Evolutionary conservation across 2,888 invertebrate genomes (phyloP), one percentile per base, ranked within the genome.

Genomic region (Altica lythri): DNA sequence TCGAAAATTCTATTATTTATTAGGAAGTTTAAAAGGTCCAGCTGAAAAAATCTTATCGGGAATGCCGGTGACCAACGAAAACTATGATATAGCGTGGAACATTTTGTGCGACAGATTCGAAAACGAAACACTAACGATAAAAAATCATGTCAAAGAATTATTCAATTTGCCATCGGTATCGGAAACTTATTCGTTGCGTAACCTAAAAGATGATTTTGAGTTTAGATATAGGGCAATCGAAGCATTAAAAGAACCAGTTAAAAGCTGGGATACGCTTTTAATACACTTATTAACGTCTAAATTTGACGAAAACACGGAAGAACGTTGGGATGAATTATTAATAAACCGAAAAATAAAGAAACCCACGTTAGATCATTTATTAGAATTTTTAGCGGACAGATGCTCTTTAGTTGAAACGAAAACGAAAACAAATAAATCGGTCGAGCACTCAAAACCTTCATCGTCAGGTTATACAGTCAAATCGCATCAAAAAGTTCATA

Each of bases 11-110:
- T 35, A 35, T 13, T 35, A 35, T 13, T 35, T 16, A 16, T 10
- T 35, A 13, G 13, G 6, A 16, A 35, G 13, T 35, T 16, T 35
- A 16, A 35, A 12, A 14, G 35, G 35, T 35, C 13, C 10, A 14
- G 35, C n/a, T n/a, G n/a, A n/a, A n/a, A n/a, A n/a, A n/a, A n/a
- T n/a, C n/a, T n/a, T n/a, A n/a, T n/a, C n/a, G 17, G 37, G 37
- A 37, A 37, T 37, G 16, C 35, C 35, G 9, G 13, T 35, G 9
- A 35, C 35, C 13, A 35, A 35, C 13, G 35, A 35, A 35, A 35
- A 35, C 4, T 35, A 35, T 35, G 16, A 16, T 13, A 13, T 35
- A 13, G 35, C 13, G 13, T 35, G 35, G 35, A 35, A 35, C 13
- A 13, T 13, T 9, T 35, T 35, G n/a, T n/a, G n/a, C n/a, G n/a